Base-by-base conservation (phyloP, 2,888 invertebrate species). In the Himalopsyche japonica region DNA sequence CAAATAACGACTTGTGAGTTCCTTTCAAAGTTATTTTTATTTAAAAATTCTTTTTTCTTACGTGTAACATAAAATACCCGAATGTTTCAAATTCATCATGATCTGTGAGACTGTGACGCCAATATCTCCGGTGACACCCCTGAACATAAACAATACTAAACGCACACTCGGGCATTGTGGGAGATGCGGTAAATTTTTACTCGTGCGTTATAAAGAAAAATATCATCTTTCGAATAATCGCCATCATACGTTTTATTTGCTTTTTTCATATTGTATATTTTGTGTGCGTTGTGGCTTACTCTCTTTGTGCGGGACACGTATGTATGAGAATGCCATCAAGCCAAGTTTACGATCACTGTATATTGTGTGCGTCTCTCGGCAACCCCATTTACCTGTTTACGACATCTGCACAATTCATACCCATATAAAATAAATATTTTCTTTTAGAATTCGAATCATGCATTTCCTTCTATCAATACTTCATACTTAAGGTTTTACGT, bases 261-360 rank as follows among this genome's bases (percentile, higher is more conserved):
- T 57, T 76, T 83, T 83, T 85, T 80, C 77, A 32, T 83, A 57
- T 80, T 57, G 57, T 57, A 57, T 80, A 64, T 80, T 80, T 85
- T 78, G 70, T 43, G 78, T 81, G 83, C 76, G 85, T 80, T 79
- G 43, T 43, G 48, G 83, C 81, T 85, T 83, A 83, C 83, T 81
- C 81, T 83, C 81, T 82, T 85, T 84, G 86, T 76, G 87, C 87
- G 87, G 83, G 87, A 87, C 87, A 87, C 88, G 85, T 70, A 70
- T 70, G 27, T 70, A 70, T 70, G 70, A 70, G 70, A 87, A 85
- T 86, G 87, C 84, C 87, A 87, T 70, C 34, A 80, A 76, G 80
- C 80, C 76, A 76, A 86, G 87, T 88, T 87, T 88, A 87, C 86
- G 84, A 86, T 84, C 80, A 80, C 76, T 76, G 82, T 82, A 82